Base-by-base conservation (phyloP, 1,140 invertebrate genomes). In the Dendrolimus punctatus region DNA sequence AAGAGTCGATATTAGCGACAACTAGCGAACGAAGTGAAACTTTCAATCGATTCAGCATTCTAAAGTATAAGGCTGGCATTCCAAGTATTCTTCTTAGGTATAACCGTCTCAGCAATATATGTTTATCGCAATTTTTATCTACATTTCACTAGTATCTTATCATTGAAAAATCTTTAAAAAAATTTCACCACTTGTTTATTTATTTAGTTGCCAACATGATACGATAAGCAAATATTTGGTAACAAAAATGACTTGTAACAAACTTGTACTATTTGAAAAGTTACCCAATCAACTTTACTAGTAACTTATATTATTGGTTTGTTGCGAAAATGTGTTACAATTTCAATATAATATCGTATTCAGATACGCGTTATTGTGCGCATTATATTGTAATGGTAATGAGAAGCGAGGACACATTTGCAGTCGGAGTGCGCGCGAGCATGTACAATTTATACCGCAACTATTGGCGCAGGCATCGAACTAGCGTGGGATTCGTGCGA, bases 101-200 rank as follows among this genome's bases (percentile, higher is more conserved):
- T 49, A 48, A 46, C 43, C 8, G 51, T 49, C 47, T 40, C 38
- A 40, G 47, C 38, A 8, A 52, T 42, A 48, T 45, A 53, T 23
- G 53, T 58, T 67, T 70, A 71, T 67, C 61, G 67, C 64, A 55
- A 74, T 71, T 69, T 58, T 68, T 68, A 73, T 76, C 67, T 64
- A 39, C 68, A 79, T 79, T 81, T 79, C 74, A 65, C 73, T 59
- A 40, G 38, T 67, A 77, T 80, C 74, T 80, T 76, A 83, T 80
- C 77, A 47, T 40, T 46, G 37, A 49, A 55, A 60, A 57, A 66
- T 58, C 53, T 49, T 61, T 60, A 61, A 58, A 64, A 63, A 75
- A 57, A 71, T 73, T 74, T 79, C 76, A 74, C 67, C 62, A 64
- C 55, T 68, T 82, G 66, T 82, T 80, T 80, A 75, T 82, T 82